phyloP scores from a whole-genome alignment of 37 sponge, comb jelly and placozoan genomes.

The Beroe ovata region DNA sequence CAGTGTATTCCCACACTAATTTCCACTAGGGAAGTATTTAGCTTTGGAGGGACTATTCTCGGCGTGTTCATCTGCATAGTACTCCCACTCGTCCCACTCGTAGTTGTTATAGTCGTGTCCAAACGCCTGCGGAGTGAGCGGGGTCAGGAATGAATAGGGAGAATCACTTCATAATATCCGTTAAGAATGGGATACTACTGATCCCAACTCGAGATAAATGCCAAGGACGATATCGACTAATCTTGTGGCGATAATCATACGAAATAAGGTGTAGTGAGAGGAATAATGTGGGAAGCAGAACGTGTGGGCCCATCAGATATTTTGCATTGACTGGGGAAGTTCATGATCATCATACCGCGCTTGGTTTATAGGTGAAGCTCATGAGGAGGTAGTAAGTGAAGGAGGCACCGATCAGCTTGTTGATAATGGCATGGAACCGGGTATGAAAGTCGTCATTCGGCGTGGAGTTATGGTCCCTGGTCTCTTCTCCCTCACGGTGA shows the following conservation, averaged over 20 bases:
- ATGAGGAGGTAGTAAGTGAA: slow-evolving; percentile 23
- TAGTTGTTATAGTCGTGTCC: slow-evolving; percentile 63
- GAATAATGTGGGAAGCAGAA: no score
- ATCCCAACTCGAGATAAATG: no score
- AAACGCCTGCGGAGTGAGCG: not conserved
- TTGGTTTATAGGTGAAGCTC: slow-evolving; percentile 1
- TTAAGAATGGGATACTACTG: no score
- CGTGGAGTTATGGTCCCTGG: not conserved
- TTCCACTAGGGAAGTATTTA: not conserved
- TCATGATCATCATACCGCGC: no score
- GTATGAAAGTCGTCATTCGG: not conserved
- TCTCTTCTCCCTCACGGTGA: slow-evolving; percentile 30
- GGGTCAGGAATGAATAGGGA: no score
- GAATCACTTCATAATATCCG: no score
- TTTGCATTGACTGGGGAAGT: no score
- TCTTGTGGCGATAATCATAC: no score
- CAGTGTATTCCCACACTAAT: no score
- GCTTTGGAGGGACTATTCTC: slow-evolving; percentile 57
- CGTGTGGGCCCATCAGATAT: no score
- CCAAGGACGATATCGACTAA: no score
- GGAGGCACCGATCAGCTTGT: not conserved
- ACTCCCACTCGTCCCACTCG: slow-evolving; percentile 66
- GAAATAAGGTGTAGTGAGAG: no score
- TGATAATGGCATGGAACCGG: not conserved
- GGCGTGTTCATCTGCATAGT: slow-evolving; percentile 34